These are phyloP conservation scores for Ceratoteleas bidentatus DNA, from an alignment of 1,140 invertebrate genomes.

Conservation along the genomic window DNA sequence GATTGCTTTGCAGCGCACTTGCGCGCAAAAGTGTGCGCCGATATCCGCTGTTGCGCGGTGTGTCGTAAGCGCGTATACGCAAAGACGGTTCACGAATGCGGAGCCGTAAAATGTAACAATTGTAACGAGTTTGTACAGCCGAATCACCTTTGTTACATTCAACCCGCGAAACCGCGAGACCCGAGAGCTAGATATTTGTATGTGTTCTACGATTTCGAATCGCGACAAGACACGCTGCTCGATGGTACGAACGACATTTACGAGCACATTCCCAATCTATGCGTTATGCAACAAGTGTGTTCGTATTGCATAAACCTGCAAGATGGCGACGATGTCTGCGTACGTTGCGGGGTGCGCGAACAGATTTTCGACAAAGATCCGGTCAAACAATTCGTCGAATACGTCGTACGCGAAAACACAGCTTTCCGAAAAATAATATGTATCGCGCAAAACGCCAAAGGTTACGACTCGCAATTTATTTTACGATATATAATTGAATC, in stretches of 20 bases:
- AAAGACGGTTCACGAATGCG: not conserved
- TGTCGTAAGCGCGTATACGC: not conserved
- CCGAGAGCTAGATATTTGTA: not conserved
- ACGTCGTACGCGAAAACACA: not conserved
- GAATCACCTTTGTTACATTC: conserved; percentile 1
- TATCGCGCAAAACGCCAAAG: conserved; percentile 62
- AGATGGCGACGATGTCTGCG: not conserved
- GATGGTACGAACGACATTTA: not conserved
- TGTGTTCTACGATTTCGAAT: not conserved
- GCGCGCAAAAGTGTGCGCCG: not conserved
- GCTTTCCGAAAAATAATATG: conserved; percentile 6
- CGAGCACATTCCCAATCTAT: not conserved
- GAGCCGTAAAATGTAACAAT: not conserved
- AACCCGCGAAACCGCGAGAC: not conserved
- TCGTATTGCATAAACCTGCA: not conserved
- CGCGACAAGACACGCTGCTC: not conserved
- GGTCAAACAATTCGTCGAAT: conserved; percentile 5
- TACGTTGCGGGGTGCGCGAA: not conserved
- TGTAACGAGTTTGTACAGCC: not conserved
- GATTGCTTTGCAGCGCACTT: not conserved
- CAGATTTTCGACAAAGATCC: conserved; percentile 2
- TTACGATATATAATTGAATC: conserved; percentile 46
- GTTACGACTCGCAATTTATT: conserved; percentile 64
- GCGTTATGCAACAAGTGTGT: conserved; percentile 1
- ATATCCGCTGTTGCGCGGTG: not conserved